Evolutionary conservation across 2,113 vertebrate species (phyloP), one percentile per base, ranked within the genome.

Genomic region (Argyrosomus japonicus): DNA sequence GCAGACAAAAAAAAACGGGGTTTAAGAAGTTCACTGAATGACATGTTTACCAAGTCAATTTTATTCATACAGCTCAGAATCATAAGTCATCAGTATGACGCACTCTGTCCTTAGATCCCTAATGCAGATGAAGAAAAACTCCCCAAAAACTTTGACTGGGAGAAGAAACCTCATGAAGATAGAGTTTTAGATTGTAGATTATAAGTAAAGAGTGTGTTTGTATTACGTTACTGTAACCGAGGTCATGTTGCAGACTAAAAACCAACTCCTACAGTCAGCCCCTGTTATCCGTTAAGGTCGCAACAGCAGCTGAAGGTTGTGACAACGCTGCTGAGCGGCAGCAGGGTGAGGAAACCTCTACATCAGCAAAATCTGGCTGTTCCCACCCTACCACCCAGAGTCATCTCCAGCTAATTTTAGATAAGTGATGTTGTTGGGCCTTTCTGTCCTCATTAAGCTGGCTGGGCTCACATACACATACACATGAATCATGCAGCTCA

Each of bases 321-420:
- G 83, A 86, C 83, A 64, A 63, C 15, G 21, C 74, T 57, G 71
- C 65, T 58, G 74, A 78, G 72, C 5, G 21, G 70, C 29, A 13
- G 64, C 12, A 18, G 53, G 23, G 53, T 32, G 61, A 84, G 56
- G 77, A 81, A 91, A 89, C 45, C 63, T 87, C 83, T 63, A 57
- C 79, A 9, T 91, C 89, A 92, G 85, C 88, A 82, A 51, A 71
- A 82, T 79, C 48, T 64, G 48, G 18, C 36, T 71, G n/a, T 8
- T 40, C 56, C 56, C 11, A 5, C 19, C 19, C 56, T 17, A 25
- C 21, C 60, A 12, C 48, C 83, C 68, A 3, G 13, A 83, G 87
- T 75, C 84, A 74, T 88, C 87, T 74, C 68, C 29, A 32, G 89
- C 81, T 91, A 91, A 91, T 90, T 91, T 91, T 92, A 91, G 89